Evolutionary conservation across 2,797 vertebrate genomes (phyloP).

Genomic region (Threskiornis aethiopicus): DNA sequence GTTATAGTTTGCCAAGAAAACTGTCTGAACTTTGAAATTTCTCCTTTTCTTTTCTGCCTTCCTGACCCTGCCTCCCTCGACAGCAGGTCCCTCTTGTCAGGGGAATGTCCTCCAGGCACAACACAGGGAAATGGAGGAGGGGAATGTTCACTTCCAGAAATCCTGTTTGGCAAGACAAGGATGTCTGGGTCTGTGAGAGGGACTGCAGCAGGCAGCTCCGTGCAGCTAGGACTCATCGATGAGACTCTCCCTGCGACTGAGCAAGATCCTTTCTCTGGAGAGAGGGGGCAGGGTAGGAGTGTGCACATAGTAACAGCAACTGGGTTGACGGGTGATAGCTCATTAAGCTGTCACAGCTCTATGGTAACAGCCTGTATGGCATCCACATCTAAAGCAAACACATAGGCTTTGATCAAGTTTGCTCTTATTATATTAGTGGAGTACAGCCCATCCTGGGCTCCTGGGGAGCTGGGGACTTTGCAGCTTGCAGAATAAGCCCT

Average conservation of each 20-base stretch:
- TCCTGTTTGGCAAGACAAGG: neutral
- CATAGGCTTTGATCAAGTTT: neutral
- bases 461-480: neutral
- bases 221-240: accelerated
- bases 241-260: neutral
- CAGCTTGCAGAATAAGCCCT: neutral
- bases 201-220: neutral
- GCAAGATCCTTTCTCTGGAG: neutral
- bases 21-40: constrained; percentile 22
- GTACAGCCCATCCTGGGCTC: neutral
- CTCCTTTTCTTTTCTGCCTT: constrained; percentile 18
- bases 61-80: neutral
- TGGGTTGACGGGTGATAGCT: neutral
- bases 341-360: neutral
- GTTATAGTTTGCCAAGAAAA: neutral
- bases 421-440: neutral
- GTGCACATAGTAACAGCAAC: accelerated
- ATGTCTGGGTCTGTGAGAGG: neutral
- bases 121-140: neutral
- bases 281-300: neutral
- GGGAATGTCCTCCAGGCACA: constrained; percentile 5
- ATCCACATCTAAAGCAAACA: neutral
- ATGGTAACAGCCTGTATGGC: neutral
- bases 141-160: constrained; percentile 8
- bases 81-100: neutral